Conservation (phyloP, 2,888 invertebrate genomes). For the Dasypolia templi region DNA sequence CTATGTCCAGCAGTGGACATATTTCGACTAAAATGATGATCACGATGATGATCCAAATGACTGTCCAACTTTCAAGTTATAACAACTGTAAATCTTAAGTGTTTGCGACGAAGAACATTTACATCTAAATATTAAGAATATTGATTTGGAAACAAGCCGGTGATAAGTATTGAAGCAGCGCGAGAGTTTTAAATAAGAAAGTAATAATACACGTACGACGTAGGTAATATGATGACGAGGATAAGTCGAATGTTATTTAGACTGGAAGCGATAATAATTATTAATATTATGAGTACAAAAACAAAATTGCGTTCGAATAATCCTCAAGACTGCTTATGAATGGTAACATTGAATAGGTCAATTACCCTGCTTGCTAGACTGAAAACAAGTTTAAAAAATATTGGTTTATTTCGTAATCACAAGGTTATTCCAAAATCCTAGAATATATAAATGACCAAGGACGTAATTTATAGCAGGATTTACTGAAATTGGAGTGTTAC, state of each 20-base stretch:
- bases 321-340: background rate
- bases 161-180: background rate
- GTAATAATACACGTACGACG: background rate
- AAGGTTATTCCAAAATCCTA: background rate
- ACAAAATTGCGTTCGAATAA: background rate
- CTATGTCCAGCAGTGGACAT: too few relatives aligned
- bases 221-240: background rate
- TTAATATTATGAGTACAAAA: background rate
- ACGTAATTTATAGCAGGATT: too few relatives aligned
- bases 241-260: background rate
- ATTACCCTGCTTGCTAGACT: background rate
- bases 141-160: background rate
- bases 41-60: too few relatives aligned
- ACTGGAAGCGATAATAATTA: slow-evolving; percentile 2
- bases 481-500: background rate
- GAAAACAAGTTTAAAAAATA: background rate
- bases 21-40: too few relatives aligned
- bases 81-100: too few relatives aligned
- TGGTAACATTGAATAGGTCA: background rate
- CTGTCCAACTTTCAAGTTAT: too few relatives aligned
- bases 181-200: slow-evolving; percentile 2
- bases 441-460: too few relatives aligned
- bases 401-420: background rate
- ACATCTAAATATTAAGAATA: too few relatives aligned
- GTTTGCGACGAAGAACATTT: too few relatives aligned